These are phyloP conservation scores for Mormyrus iriodes DNA, from an alignment of 2,113 vertebrate species.

Conservation along the genomic window DNA sequence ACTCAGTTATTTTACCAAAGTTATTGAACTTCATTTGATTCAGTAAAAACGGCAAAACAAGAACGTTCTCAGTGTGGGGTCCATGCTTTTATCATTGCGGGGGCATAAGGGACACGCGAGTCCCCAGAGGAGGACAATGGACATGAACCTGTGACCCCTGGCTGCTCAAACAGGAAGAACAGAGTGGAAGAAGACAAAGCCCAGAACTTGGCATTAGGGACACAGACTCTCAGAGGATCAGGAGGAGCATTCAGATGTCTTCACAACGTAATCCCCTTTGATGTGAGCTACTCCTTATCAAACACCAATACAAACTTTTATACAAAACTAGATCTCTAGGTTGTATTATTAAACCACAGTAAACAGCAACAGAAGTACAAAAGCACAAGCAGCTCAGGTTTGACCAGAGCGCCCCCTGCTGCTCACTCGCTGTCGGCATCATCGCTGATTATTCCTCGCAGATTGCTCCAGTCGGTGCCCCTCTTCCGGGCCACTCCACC, in stretches of 20 bases:
- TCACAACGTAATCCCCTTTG: background rate
- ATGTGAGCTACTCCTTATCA: background rate
- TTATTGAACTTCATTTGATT: background rate
- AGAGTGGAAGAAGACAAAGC: background rate
- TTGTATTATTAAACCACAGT: background rate
- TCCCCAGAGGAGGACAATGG: background rate
- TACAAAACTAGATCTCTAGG: background rate
- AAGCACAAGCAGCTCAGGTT: background rate
- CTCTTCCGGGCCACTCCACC: constrained; percentile 25
- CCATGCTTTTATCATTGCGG: background rate
- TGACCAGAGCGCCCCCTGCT: background rate
- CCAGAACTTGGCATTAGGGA: background rate
- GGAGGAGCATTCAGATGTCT: background rate
- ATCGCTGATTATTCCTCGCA: constrained; percentile 76
- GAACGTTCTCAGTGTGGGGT: background rate
- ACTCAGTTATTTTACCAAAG: background rate
- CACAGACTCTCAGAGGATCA: background rate
- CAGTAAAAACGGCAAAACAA: background rate
- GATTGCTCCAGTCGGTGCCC: constrained; percentile 53
- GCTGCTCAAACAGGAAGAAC: background rate
- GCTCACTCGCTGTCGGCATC: constrained; percentile 68
- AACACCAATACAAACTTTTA: background rate
- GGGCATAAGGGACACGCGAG: background rate
- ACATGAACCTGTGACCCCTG: background rate
- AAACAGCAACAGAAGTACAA: background rate